Evolutionary conservation across 2,797 vertebrate species (phyloP).

Genomic region (Merluccius polli): DNA sequence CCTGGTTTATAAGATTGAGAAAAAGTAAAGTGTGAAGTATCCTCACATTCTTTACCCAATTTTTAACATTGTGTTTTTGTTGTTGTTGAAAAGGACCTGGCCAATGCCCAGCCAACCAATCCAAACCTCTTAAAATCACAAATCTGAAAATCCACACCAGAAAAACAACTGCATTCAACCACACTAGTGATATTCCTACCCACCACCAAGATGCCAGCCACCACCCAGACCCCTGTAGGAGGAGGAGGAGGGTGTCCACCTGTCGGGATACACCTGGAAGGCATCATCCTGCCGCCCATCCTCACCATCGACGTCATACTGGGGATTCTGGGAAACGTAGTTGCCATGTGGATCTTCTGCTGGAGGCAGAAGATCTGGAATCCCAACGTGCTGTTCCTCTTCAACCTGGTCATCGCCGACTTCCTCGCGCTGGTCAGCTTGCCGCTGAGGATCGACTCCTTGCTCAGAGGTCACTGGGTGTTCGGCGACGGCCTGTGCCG

Average conservation of each 20-base stretch:
- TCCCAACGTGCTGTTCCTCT: slow-evolving; percentile 66
- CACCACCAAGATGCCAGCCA: not conserved
- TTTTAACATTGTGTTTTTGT: not conserved
- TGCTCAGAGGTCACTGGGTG: slow-evolving; percentile 57
- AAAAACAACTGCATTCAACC: not conserved
- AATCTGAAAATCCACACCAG: not conserved
- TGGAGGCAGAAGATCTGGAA: slow-evolving; percentile 67
- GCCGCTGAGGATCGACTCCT: slow-evolving; percentile 65
- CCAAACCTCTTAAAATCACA: not conserved
- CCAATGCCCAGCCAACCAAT: not conserved
- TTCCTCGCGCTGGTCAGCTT: slow-evolving; percentile 69
- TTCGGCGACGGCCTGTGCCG: slow-evolving; percentile 64
- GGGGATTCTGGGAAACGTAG: slow-evolving; percentile 64
- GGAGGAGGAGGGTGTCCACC: slow-evolving; percentile 43
- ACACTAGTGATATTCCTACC: not conserved
- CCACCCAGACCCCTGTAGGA: slow-evolving; percentile 6
- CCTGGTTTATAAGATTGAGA: not conserved
- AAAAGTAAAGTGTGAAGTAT: not conserved
- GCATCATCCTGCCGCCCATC: slow-evolving; percentile 57
- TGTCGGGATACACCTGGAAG: slow-evolving; percentile 61
- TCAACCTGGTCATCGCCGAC: slow-evolving; percentile 71
- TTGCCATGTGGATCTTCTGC: slow-evolving; percentile 71
- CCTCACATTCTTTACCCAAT: not conserved
- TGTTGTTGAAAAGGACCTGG: not conserved
- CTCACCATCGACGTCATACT: slow-evolving; percentile 68